phyloP scores from a whole-genome alignment of 2,113 vertebrate species.

The Pedionomus torquatus region DNA sequence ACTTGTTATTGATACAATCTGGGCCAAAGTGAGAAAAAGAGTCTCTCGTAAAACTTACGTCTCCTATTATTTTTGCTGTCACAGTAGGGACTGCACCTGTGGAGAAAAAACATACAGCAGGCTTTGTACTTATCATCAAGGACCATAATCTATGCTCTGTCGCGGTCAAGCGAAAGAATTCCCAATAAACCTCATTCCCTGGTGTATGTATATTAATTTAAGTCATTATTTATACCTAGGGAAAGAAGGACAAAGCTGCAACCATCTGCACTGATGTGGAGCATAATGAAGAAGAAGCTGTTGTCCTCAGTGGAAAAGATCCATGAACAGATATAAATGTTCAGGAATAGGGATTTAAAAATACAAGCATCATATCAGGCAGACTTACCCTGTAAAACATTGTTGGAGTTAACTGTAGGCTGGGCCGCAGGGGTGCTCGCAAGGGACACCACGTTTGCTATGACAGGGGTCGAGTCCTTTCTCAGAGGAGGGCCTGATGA shows the following conservation, averaged over 20 bases:
- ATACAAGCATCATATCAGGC: neutral
- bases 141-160: neutral
- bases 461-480: conserved; percentile 91
- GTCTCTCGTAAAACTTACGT: conserved; percentile 82
- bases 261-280: neutral
- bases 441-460: conserved; percentile 93
- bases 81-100: conserved; percentile 89
- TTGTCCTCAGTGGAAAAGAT: neutral
- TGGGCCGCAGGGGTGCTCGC: conserved; percentile 83
- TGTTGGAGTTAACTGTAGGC: conserved; percentile 79
- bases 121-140: conserved; percentile 17
- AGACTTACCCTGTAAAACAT: conserved; percentile 83
- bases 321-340: neutral
- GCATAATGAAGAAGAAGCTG: neutral
- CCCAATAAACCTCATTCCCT: neutral
- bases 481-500: conserved; percentile 77
- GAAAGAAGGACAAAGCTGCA: neutral
- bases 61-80: conserved; percentile 91
- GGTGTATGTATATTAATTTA: neutral
- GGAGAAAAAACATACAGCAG: conserved; percentile 42
- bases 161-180: conserved; percentile 1
- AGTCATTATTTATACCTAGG: neutral
- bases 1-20: conserved; percentile 13
- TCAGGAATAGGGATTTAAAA: neutral
- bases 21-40: conserved; percentile 3